Percentiles rank a stretch among this genome's conserved stretches.
Conservation (phyloP, 2,113 vertebrate species). For the Anhinga anhinga region DNA sequence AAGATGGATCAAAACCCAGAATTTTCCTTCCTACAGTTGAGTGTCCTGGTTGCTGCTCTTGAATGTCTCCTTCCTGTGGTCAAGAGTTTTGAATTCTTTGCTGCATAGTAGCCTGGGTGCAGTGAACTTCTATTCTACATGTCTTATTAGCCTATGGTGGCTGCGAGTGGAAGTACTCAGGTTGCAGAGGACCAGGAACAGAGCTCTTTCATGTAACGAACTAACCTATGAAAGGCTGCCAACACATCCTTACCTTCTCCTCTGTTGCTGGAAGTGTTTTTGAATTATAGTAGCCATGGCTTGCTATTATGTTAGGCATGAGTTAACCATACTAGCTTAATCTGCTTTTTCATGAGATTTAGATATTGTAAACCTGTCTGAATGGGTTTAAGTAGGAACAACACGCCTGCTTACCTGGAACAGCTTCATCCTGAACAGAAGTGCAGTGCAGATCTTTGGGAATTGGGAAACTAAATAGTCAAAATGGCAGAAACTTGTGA, state of each 20-base stretch:
- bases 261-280: not conserved
- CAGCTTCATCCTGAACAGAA: not conserved
- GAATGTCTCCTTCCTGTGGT: not conserved
- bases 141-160: not conserved
- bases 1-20: not conserved
- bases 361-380: not conserved
- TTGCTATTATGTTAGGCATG: not conserved
- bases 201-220: not conserved
- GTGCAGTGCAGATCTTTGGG: not conserved
- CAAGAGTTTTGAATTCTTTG: not conserved
- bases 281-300: not conserved
- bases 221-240: not conserved
- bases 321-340: not conserved
- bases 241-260: not conserved
- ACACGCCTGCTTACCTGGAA: not conserved
- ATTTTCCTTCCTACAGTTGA: not conserved
- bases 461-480: not conserved
- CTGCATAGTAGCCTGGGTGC: not conserved
- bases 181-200: not conserved
- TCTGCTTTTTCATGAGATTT: not conserved
- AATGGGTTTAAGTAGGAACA: not conserved
- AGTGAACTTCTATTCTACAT: not conserved
- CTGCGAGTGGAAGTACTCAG: not conserved
- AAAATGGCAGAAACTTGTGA: not conserved
- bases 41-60: not conserved